phyloP scores from a whole-genome alignment of 2,888 invertebrate species.

The Sphaerophoria rueppellii region DNA sequence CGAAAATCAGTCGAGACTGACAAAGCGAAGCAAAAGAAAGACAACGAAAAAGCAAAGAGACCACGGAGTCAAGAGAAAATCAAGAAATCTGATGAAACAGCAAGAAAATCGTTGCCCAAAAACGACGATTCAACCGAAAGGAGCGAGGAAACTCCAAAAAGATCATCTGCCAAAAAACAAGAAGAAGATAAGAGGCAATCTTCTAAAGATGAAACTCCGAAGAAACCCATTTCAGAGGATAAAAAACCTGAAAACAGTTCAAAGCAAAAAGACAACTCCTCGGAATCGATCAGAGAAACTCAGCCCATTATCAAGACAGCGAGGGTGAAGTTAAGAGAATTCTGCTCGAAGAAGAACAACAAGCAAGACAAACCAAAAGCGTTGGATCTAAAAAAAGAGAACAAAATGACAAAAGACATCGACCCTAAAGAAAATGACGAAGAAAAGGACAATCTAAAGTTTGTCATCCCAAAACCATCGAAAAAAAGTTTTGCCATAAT shows the following conservation, averaged over 20 bases:
- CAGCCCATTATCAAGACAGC: background rate
- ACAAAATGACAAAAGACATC: background rate
- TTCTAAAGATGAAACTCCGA: background rate
- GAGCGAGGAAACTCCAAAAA: background rate
- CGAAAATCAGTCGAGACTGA: slow-evolving; percentile 3
- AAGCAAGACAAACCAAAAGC: background rate
- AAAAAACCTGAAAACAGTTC: slow-evolving; percentile 17
- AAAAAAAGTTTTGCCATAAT: background rate
- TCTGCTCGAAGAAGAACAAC: background rate
- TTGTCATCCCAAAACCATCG: background rate
- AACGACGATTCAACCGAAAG: background rate
- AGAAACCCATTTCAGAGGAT: background rate
- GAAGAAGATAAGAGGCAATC: background rate
- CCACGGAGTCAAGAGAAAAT: background rate
- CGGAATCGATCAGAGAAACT: background rate
- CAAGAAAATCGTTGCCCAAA: background rate
- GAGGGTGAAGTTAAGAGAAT: background rate
- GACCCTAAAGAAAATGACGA: background rate
- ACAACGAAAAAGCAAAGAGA: background rate
- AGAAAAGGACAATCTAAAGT: background rate
- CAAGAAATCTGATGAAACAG: background rate
- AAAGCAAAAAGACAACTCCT: background rate
- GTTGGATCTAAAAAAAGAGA: background rate
- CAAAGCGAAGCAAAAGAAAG: slow-evolving; percentile 9
- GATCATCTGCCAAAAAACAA: background rate